Percentiles rank a stretch among this genome's conserved stretches.
phyloP scores from a whole-genome alignment of 2,888 invertebrate species.

The Saturnia japonica region DNA sequence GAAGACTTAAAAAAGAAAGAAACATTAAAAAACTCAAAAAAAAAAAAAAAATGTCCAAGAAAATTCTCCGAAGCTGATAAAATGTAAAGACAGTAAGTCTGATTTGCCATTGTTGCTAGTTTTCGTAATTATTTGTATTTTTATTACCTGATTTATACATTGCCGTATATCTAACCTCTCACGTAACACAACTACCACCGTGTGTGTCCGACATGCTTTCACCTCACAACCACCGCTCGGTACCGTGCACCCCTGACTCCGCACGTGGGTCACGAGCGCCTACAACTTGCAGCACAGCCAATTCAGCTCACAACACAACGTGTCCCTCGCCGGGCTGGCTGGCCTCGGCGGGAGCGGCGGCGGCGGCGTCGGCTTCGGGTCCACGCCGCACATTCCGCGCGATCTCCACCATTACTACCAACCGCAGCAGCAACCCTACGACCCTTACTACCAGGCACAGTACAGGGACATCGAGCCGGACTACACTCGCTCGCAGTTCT shows the following conservation, averaged over 20 bases:
- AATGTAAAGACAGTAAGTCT: too few species aligned
- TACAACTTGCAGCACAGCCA: conserved; percentile 73
- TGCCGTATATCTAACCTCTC: neutral
- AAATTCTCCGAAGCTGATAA: too few species aligned
- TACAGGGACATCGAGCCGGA: conserved; percentile 59
- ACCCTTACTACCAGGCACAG: conserved; percentile 52
- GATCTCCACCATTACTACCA: conserved; percentile 48
- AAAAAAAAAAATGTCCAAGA: too few species aligned
- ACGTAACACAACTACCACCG: neutral
- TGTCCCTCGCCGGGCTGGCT: conserved; percentile 57
- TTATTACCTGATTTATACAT: neutral
- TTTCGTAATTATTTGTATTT: neutral
- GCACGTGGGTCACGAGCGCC: conserved; percentile 13
- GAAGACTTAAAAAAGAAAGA: too few species aligned
- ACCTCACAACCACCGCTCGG: neutral
- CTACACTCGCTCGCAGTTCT: conserved; percentile 83
- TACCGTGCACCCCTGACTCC: neutral
- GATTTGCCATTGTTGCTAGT: neutral
- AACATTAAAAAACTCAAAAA: too few species aligned
- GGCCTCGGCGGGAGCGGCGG: conserved; percentile 42
- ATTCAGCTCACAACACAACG: conserved; percentile 81
- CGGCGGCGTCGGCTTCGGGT: conserved; percentile 63
- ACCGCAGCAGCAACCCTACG: conserved; percentile 41
- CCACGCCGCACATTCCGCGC: conserved; percentile 75
- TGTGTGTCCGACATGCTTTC: conserved; percentile 1